Percentiles rank a stretch among this genome's conserved stretches.
Conservation (phyloP, 2,113 vertebrate genomes). For the Cebus imitator region DNA sequence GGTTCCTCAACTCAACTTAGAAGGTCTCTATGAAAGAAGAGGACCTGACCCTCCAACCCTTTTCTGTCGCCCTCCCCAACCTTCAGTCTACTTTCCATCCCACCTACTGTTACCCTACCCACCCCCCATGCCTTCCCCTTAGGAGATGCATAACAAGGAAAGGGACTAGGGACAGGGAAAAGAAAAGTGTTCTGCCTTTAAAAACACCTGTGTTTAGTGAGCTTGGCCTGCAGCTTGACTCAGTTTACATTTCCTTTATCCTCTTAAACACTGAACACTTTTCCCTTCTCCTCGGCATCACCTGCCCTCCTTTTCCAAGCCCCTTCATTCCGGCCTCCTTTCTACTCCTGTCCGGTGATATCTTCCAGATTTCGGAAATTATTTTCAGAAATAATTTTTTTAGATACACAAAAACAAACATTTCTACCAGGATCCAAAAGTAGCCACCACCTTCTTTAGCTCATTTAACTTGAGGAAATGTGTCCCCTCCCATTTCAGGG, state of each 20-base stretch:
- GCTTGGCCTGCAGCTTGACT: background rate
- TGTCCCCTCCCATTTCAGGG: background rate
- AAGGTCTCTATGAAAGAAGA: background rate
- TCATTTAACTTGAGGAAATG: background rate
- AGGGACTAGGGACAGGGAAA: background rate
- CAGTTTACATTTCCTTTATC: background rate
- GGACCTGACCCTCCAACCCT: background rate
- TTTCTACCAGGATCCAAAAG: conserved; percentile 40
- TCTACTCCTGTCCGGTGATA: background rate
- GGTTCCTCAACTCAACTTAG: background rate
- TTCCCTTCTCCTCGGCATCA: background rate
- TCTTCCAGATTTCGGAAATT: background rate
- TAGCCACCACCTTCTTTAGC: background rate
- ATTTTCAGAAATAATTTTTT: background rate
- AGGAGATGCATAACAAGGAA: background rate
- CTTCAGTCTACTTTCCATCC: background rate
- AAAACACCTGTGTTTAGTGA: background rate
- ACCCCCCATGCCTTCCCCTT: background rate
- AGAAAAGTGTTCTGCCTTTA: background rate
- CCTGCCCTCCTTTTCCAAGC: background rate
- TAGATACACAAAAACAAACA: background rate
- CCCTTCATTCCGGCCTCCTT: background rate
- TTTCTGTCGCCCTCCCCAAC: background rate
- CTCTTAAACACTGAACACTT: background rate
- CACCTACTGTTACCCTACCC: background rate